Evolutionary conservation across 2,888 invertebrate genomes (phyloP).

Genomic region (Leptodirus hochenwartii): DNA sequence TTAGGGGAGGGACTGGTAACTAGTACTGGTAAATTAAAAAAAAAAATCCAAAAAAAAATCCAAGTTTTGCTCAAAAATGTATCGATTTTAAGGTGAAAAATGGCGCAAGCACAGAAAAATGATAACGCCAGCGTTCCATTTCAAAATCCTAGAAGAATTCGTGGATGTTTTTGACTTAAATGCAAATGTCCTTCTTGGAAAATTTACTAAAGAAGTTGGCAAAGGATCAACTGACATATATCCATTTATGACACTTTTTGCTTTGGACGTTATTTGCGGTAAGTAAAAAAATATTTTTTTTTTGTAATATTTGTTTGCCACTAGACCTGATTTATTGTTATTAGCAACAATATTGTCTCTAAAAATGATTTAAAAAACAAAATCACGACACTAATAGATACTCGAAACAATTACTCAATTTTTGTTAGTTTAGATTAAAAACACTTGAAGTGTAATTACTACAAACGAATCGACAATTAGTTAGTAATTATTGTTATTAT

Average conservation of each 20-base stretch:
- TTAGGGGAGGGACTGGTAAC: conserved; percentile 19
- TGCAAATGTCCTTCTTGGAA: conserved; percentile 33
- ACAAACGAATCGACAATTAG: no score
- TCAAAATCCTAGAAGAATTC: conserved; percentile 55
- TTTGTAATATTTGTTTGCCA: no score
- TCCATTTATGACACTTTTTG: conserved; percentile 37
- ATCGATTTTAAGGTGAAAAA: conserved; percentile 23
- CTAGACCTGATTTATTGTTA: no score
- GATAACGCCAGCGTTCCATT: conserved; percentile 58
- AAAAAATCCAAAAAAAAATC: background rate
- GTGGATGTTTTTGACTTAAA: conserved; percentile 49
- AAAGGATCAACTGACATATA: conserved; percentile 35
- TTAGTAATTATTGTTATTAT: no score
- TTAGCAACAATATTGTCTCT: no score
- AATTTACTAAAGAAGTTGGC: conserved; percentile 25
- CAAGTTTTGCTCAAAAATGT: conserved; percentile 1
- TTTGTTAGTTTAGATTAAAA: no score
- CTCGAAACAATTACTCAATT: no score
- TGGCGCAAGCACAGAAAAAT: conserved; percentile 51
- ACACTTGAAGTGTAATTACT: no score
- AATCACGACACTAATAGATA: no score
- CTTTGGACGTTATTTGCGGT: conserved; percentile 42
- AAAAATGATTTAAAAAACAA: no score
- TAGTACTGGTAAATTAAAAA: conserved; percentile 16
- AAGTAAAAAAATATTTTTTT: no score